A percentile compares a stretch with the other conserved stretches of the same genome.
These are phyloP conservation scores for Drosophila parthenogenetica DNA, from an alignment of 2,888 invertebrate genomes.

Conservation along the genomic window DNA sequence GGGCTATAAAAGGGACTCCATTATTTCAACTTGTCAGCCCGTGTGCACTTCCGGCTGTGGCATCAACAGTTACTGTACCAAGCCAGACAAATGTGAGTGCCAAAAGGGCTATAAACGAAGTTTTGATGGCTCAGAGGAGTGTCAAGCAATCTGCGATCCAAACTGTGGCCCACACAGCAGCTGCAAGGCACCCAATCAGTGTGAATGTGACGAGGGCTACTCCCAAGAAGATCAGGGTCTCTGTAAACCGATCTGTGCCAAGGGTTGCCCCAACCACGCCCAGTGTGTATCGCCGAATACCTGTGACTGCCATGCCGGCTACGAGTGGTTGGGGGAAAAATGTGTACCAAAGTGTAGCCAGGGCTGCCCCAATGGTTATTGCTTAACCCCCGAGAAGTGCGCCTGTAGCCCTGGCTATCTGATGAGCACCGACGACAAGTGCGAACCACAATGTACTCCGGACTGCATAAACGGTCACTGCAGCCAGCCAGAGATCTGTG, in stretches of 20 bases:
- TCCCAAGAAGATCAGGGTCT: conserved; percentile 1
- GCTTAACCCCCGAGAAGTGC: conserved; percentile 71
- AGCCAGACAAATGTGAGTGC: no score
- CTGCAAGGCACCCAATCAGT: conserved; percentile 1
- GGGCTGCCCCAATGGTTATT: conserved; percentile 74
- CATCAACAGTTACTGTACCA: no score
- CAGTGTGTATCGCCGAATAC: conserved; percentile 71
- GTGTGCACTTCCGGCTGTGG: no score
- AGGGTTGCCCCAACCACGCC: conserved; percentile 65
- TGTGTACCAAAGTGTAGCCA: conserved; percentile 68
- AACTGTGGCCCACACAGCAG: conserved; percentile 54
- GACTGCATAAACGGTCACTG: conserved; percentile 85
- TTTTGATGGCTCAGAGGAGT: conserved; percentile 9
- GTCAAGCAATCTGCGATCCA: conserved; percentile 54
- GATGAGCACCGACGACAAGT: conserved; percentile 77
- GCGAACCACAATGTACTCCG: conserved; percentile 76
- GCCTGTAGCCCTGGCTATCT: conserved; percentile 76
- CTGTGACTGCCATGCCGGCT: conserved; percentile 80
- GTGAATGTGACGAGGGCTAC: conserved; percentile 27
- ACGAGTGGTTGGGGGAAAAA: conserved; percentile 34
- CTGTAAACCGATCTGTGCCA: conserved; percentile 62
- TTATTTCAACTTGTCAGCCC: no score
- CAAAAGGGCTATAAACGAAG: no score
- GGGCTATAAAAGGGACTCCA: conserved; percentile 33
- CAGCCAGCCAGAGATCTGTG: conserved; percentile 82